Evolutionary conservation across 2,888 invertebrate species (phyloP).

Genomic region (Oscheius onirici): DNA sequence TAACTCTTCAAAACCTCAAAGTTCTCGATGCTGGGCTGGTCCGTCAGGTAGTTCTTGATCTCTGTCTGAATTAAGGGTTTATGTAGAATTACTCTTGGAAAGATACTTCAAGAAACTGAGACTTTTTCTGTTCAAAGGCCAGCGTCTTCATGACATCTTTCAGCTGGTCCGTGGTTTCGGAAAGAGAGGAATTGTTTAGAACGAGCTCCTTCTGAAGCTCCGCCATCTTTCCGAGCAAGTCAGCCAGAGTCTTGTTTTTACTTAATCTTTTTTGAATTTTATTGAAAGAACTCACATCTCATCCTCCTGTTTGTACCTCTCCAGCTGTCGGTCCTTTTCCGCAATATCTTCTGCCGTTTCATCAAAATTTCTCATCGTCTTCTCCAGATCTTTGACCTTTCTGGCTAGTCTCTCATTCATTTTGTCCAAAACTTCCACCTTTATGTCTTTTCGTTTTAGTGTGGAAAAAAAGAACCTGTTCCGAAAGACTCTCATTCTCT

Average conservation of each 20-base stretch:
- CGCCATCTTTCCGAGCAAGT: constrained; percentile 4
- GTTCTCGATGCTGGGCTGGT: constrained; percentile 8
- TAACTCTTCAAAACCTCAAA: constrained; percentile 20
- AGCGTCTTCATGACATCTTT: not conserved
- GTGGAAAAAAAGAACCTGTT: not conserved
- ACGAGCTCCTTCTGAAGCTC: not conserved
- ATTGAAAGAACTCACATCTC: constrained; percentile 10
- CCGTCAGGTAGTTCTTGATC: constrained; percentile 7
- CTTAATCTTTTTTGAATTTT: not conserved
- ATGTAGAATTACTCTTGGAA: too few species aligned
- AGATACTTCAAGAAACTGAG: constrained; percentile 11
- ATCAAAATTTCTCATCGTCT: not conserved
- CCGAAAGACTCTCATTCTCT: constrained; percentile 18
- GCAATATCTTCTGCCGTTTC: not conserved
- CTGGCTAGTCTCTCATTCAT: constrained; percentile 16
- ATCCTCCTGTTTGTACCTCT: constrained; percentile 8
- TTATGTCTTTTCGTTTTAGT: not conserved
- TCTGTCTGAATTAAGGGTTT: not conserved
- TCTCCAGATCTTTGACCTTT: constrained; percentile 22
- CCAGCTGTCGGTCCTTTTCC: not conserved
- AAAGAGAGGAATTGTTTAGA: not conserved
- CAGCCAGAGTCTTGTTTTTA: constrained; percentile 15
- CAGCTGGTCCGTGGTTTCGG: constrained; percentile 1
- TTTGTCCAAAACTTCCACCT: constrained; percentile 27
- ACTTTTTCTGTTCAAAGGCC: constrained; percentile 3